phyloP scores from a whole-genome alignment of 2,797 vertebrate genomes.

The Thalassophryne amazonica region DNA sequence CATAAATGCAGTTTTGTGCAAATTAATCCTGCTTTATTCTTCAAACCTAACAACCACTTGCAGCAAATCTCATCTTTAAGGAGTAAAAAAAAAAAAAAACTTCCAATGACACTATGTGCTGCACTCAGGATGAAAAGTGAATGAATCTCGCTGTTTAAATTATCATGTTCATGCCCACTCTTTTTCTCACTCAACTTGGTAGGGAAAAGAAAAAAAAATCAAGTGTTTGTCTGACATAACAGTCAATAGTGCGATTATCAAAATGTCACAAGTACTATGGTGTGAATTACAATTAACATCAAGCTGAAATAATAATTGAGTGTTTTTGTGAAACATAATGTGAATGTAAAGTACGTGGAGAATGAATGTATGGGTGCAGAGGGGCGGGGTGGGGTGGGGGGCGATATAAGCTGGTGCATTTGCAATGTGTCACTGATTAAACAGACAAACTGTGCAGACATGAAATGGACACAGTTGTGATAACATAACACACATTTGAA shows the following conservation, averaged over 20 bases:
- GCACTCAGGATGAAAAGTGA: conserved; percentile 67
- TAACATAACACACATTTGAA: conserved; percentile 6
- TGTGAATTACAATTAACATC: conserved; percentile 77
- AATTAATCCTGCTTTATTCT: not conserved
- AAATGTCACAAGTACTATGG: conserved; percentile 77
- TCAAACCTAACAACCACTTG: conserved; percentile 2
- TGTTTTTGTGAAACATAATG: conserved; percentile 18
- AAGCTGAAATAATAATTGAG: conserved; percentile 60
- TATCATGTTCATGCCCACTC: conserved; percentile 78
- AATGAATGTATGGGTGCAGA: not conserved
- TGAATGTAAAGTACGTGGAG: conserved; percentile 6
- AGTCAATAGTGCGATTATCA: conserved; percentile 79
- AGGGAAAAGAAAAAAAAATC: conserved; percentile 42
- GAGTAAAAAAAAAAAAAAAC: conserved; percentile 26
- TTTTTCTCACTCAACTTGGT: conserved; percentile 79
- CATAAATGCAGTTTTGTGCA: not conserved
- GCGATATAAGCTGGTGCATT: conserved; percentile 25
- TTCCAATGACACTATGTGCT: conserved; percentile 60
- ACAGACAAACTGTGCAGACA: conserved; percentile 12
- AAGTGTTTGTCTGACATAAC: conserved; percentile 78
- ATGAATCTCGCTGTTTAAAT: conserved; percentile 81
- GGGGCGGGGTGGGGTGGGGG: not conserved
- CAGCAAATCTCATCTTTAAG: conserved; percentile 5
- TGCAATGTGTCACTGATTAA: conserved; percentile 39
- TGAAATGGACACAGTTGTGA: conserved; percentile 3